phyloP scores from a whole-genome alignment of 2,113 vertebrate species.

The Charina bottae region DNA sequence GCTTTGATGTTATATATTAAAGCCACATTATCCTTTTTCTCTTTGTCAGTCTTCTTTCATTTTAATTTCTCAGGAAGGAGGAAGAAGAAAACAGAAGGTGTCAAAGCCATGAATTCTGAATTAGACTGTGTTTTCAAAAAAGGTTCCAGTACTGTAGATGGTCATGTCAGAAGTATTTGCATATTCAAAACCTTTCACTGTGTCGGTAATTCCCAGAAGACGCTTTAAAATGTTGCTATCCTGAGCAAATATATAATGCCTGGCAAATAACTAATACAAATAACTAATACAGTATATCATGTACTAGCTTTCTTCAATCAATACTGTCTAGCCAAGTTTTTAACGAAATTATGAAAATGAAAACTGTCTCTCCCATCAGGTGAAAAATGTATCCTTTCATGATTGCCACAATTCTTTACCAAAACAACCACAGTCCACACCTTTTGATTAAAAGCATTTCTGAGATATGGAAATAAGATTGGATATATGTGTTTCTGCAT shows the following conservation, averaged over 20 bases:
- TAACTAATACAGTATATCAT: no score
- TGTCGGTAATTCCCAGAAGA: slow-evolving; percentile 16
- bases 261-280: slow-evolving; percentile 16
- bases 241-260: slow-evolving; percentile 23
- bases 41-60: neutral
- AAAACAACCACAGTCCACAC: neutral
- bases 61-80: neutral
- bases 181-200: neutral
- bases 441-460: neutral
- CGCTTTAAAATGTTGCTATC: slow-evolving; percentile 23
- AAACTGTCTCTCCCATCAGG: slow-evolving; percentile 19
- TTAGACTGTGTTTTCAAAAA: neutral
- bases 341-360: slow-evolving; percentile 39
- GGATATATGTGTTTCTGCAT: neutral
- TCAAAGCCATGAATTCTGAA: neutral
- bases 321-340: slow-evolving; percentile 29
- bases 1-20: neutral
- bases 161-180: neutral
- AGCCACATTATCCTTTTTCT: neutral
- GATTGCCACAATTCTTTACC: slow-evolving; percentile 2
- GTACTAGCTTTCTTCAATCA: slow-evolving; percentile 18
- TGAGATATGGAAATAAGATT: neutral
- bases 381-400: slow-evolving; percentile 4
- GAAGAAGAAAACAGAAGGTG: neutral
- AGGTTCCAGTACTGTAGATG: neutral